phyloP scores from a whole-genome alignment of 1,140 invertebrate species.

The Aphidius ervi region DNA sequence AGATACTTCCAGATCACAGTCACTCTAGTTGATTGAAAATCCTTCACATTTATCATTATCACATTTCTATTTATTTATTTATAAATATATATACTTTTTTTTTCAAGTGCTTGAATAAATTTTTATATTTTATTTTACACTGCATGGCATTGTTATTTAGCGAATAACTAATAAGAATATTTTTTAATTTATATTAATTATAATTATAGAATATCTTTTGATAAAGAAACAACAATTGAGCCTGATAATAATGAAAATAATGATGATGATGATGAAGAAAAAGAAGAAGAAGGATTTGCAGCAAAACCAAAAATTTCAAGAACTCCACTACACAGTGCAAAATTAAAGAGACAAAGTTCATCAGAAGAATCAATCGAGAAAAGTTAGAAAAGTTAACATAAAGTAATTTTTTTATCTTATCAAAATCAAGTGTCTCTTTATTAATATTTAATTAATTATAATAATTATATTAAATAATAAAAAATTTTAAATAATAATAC shows the following conservation, averaged over 20 bases:
- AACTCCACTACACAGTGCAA: slow-evolving; percentile 30
- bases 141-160: neutral
- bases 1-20: too few species aligned
- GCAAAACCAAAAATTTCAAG: slow-evolving; percentile 39
- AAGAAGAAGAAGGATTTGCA: slow-evolving; percentile 34
- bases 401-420: slow-evolving; percentile 4
- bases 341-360: slow-evolving; percentile 6
- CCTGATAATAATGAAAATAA: neutral
- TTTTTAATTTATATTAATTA: too few species aligned
- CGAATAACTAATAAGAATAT: too few species aligned
- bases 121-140: neutral
- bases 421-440: neutral
- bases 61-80: too few species aligned
- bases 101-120: too few species aligned
- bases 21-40: too few species aligned
- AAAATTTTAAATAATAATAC: too few species aligned
- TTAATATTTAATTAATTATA: too few species aligned
- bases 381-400: neutral
- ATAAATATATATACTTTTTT: too few species aligned
- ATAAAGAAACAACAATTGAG: neutral
- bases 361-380: slow-evolving; percentile 1
- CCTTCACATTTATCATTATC: too few species aligned
- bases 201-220: neutral
- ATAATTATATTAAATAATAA: too few species aligned
- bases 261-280: neutral